A percentile compares a stretch with the other conserved stretches of the same genome.
These are phyloP conservation scores for Stomatorhinus walkeri DNA, from an alignment of 2,797 vertebrate species.

Conservation along the genomic window DNA sequence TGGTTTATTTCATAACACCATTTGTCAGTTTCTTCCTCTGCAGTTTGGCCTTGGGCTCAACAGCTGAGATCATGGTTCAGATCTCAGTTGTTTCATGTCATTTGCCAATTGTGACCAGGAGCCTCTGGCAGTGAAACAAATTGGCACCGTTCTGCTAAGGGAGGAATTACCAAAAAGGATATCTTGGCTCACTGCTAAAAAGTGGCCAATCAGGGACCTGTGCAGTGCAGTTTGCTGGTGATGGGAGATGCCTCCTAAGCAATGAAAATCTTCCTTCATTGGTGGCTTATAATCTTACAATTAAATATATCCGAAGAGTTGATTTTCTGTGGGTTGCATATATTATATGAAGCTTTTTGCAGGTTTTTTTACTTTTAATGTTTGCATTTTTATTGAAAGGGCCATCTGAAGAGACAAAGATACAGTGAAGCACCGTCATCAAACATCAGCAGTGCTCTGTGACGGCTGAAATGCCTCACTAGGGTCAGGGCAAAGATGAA, in stretches of 20 bases:
- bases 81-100: conserved; percentile 14
- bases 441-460: conserved; percentile 6
- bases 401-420: not conserved
- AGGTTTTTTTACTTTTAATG: not conserved
- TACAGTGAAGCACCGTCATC: not conserved
- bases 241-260: not conserved
- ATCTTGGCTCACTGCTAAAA: conserved; percentile 4
- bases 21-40: not conserved
- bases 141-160: conserved; percentile 62
- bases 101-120: conserved; percentile 10
- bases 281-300: not conserved
- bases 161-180: conserved; percentile 37
- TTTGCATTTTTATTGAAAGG: not conserved
- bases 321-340: not conserved
- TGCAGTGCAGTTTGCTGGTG: not conserved
- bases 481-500: conserved; percentile 3
- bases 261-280: not conserved
- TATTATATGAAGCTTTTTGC: not conserved
- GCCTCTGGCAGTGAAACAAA: conserved; percentile 1
- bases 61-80: not conserved
- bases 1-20: not conserved
- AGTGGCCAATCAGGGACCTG: not conserved
- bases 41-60: not conserved
- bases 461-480: not conserved
- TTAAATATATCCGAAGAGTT: not conserved